Evolutionary conservation across 2,888 invertebrate species (phyloP).

Genomic region (Nephrotoma guestfalica): DNA sequence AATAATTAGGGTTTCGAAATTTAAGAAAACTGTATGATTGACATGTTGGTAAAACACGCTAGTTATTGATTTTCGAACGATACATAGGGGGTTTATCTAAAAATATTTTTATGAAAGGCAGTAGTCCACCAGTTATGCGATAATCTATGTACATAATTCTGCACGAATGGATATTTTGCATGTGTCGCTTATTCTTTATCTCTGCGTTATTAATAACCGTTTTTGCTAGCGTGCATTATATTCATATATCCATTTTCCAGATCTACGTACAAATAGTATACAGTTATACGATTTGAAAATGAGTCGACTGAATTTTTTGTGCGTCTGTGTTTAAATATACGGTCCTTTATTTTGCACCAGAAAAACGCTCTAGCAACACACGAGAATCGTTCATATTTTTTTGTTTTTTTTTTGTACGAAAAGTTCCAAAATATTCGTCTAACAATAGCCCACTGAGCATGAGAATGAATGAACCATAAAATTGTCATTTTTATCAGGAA

Average conservation of each 20-base stretch:
- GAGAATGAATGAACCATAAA: not conserved
- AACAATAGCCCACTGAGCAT: not conserved
- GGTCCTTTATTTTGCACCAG: not conserved
- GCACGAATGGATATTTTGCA: not conserved
- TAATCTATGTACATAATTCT: not conserved
- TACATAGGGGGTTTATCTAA: not conserved
- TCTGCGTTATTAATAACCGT: not conserved
- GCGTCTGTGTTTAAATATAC: not conserved
- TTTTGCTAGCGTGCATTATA: not conserved
- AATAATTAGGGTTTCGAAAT: not conserved
- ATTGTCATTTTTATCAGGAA: not conserved
- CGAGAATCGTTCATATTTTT: not conserved
- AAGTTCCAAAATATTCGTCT: not conserved
- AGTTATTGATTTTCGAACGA: not conserved
- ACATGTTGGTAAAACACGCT: not conserved
- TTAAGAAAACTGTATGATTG: not conserved
- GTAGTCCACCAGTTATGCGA: not conserved
- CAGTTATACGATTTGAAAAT: not conserved
- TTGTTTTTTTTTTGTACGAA: not conserved
- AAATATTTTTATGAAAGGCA: not conserved
- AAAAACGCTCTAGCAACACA: not conserved
- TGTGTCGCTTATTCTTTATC: not conserved
- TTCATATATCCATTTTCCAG: not conserved
- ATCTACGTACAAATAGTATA: not conserved
- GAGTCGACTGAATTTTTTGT: not conserved